Conservation (phyloP, 2,797 vertebrate genomes). For the Danio aesculapii region DNA sequence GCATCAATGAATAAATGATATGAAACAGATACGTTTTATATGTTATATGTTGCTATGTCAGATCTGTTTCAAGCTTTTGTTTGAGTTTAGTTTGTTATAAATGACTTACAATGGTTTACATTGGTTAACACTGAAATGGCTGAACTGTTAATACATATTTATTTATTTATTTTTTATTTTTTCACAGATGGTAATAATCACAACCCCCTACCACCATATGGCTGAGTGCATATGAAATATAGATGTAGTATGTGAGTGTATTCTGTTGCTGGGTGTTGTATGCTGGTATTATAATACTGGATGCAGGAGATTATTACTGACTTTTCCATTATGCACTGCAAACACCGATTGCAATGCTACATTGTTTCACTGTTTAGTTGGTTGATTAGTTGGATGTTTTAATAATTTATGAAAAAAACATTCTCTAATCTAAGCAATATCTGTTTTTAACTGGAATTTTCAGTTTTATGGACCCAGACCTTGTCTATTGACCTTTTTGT, state of each 20-base stretch:
- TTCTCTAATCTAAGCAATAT: slow-evolving; percentile 11
- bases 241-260: slow-evolving; percentile 20
- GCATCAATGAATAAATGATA: no score
- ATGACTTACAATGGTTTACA: neutral
- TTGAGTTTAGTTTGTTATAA: no score
- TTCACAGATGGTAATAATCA: slow-evolving; percentile 39
- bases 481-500: neutral
- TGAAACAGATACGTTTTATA: no score
- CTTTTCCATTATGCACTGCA: slow-evolving; percentile 46
- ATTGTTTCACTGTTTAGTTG: slow-evolving; percentile 26
- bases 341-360: slow-evolving; percentile 15
- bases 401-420: no score
- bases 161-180: neutral
- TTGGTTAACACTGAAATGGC: slow-evolving; percentile 29
- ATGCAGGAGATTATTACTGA: slow-evolving; percentile 40
- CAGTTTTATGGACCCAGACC: slow-evolving; percentile 7
- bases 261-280: neutral
- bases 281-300: slow-evolving; percentile 25
- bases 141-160: slow-evolving; percentile 7
- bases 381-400: no score
- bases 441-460: slow-evolving; percentile 3
- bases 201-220: slow-evolving; percentile 41
- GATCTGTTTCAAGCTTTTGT: no score
- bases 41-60: no score
- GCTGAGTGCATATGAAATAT: slow-evolving; percentile 40